Evolutionary conservation across 1,140 invertebrate genomes (phyloP), one percentile per base, ranked within the genome.

Genomic region (Linepithema humile): DNA sequence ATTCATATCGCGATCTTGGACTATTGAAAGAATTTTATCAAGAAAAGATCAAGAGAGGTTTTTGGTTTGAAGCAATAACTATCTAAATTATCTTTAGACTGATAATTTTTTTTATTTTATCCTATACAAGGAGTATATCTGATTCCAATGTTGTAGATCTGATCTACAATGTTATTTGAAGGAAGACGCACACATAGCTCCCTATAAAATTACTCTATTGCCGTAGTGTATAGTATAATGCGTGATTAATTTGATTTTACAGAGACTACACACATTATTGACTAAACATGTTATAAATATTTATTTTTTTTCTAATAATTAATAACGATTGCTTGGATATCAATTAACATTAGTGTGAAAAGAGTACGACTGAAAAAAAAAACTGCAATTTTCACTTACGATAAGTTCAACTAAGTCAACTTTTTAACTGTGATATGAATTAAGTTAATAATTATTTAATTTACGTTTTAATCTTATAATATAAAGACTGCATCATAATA

Each of bases 381-480:
- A 6, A 20, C 50, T 77, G 53, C n/a, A 50, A 23, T 29, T 65
- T 23, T 65, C 9, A 77, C 4, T 32, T 20, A 1, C 40, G 32
- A 50, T 62, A 64, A 59, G 29, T 62, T 77, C 2, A 64, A 60
- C 26, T 45, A 60, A 60, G 43, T 77, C 45, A 32, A 53, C 32
- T 26, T 50, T 26, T 50, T 65, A 77, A 35, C 74, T 77, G 74
- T 77, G 74, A 77, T 77, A 77, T 77, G 38, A 60, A 38, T 65
- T 77, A 77, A 23, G 29, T 75, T 35, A 15, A 23, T 10, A 3
- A 20, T 48, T 29, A 26, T 62, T 64, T 77, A 64, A 65, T 53
- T 77, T 2, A 77, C 32, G n/a, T 15, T 32, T 10, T 48, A 65
- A 38, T 40, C 15, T 15, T 64, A n/a, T 23, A 15, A 26, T 35